A percentile compares a stretch with the other conserved stretches of the same genome.
phyloP scores from a whole-genome alignment of 2,888 invertebrate species.

The Drosophila sordidapex region DNA sequence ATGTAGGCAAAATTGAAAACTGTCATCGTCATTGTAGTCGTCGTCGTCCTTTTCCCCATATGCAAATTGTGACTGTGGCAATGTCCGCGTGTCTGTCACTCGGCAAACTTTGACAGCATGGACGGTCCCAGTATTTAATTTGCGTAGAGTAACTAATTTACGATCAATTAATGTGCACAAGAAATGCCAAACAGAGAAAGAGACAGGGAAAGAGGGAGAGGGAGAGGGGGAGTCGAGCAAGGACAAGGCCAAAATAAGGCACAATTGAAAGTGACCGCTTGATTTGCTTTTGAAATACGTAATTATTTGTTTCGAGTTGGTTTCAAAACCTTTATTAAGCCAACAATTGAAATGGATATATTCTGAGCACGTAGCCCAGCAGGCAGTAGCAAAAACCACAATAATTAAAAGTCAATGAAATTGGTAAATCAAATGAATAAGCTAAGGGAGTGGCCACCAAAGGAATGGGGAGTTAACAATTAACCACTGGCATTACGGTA shows the following conservation, averaged over 20 bases:
- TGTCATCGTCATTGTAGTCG: slow-evolving; percentile 20
- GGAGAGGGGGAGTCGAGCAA: not conserved
- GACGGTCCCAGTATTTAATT: slow-evolving; percentile 48
- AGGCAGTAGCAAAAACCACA: slow-evolving; percentile 1
- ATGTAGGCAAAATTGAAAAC: slow-evolving; percentile 40
- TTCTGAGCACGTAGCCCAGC: slow-evolving; percentile 44
- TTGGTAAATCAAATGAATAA: slow-evolving; percentile 16
- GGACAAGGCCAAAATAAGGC: not conserved
- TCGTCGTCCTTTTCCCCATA: slow-evolving; percentile 3
- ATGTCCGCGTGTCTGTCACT: slow-evolving; percentile 22
- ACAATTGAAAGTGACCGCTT: not conserved
- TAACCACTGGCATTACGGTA: slow-evolving; percentile 2
- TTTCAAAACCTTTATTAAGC: slow-evolving; percentile 32
- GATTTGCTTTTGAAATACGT: slow-evolving; percentile 3
- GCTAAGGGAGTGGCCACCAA: not conserved
- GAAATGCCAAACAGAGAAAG: not conserved
- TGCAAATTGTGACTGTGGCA: slow-evolving; percentile 36
- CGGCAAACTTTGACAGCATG: slow-evolving; percentile 7
- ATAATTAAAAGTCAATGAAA: not conserved
- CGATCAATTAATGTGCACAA: slow-evolving; percentile 45
- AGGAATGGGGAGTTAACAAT: not conserved
- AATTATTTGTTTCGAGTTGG: slow-evolving; percentile 48
- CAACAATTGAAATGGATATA: slow-evolving; percentile 49
- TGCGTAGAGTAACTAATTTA: slow-evolving; percentile 55
- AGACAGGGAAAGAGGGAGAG: too few species aligned